These are phyloP conservation scores for Apogon talboti DNA, from an alignment of 2,797 vertebrate genomes.

Conservation along the genomic window DNA sequence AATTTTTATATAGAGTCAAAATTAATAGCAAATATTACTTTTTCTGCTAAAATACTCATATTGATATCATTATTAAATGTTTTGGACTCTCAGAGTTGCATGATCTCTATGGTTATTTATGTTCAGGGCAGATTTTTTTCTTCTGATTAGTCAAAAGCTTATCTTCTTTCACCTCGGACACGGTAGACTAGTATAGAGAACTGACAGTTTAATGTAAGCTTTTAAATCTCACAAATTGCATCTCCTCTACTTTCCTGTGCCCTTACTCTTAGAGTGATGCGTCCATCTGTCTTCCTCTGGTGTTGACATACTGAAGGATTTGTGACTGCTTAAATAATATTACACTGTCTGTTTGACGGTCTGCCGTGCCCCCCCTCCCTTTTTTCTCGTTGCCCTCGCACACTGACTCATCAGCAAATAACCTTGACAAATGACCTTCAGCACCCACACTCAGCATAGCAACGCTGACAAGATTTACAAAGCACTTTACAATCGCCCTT, in stretches of 20 bases:
- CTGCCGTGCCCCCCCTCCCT: constrained; percentile 42
- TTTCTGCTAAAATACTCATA: not conserved
- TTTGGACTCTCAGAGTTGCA: no score
- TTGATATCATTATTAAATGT: no score
- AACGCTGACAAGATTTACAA: constrained; percentile 63
- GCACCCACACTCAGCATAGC: constrained; percentile 55
- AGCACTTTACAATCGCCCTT: constrained; percentile 53
- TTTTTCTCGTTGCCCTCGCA: constrained; percentile 36
- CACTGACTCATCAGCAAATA: constrained; percentile 71
- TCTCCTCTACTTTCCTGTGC: constrained; percentile 28
- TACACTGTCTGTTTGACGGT: constrained; percentile 38
- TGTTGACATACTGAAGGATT: constrained; percentile 56
- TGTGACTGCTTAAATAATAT: constrained; percentile 57
- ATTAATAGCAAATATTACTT: no score
- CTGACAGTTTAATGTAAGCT: not conserved
- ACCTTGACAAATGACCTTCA: constrained; percentile 78
- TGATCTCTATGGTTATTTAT: constrained; percentile 8
- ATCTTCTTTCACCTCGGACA: constrained; percentile 2
- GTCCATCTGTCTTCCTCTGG: constrained; percentile 43
- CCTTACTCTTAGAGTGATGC: constrained; percentile 30
- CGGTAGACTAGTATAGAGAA: not conserved
- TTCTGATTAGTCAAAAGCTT: constrained; percentile 5
- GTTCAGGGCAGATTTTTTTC: constrained; percentile 7
- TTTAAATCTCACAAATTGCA: constrained; percentile 29
- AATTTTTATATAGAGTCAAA: no score